A percentile compares a stretch with the other conserved stretches of the same genome.
Evolutionary conservation across 2,888 invertebrate species (phyloP).

Genomic region (Sinohyriopsis cumingii): DNA sequence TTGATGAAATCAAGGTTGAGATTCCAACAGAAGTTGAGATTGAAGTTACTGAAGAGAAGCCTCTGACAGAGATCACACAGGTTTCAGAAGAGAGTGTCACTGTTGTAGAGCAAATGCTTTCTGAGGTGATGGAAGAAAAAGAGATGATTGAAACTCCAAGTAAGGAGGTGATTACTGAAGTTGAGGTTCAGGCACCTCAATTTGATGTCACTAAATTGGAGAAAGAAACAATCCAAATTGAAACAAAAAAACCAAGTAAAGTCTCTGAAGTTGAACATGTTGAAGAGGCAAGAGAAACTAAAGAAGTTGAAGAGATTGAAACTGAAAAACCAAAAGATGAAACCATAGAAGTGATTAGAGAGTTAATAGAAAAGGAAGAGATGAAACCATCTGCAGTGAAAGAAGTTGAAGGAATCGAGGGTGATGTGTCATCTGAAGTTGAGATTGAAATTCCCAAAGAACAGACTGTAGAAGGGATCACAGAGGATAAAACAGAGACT

Average conservation of each 20-base stretch:
- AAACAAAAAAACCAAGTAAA: background rate
- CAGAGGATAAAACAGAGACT: background rate
- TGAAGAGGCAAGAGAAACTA: conserved; percentile 7
- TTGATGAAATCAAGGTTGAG: conserved; percentile 5
- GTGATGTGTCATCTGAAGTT: conserved; percentile 16
- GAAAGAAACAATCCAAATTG: background rate
- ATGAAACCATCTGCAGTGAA: conserved; percentile 27
- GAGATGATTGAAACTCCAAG: background rate
- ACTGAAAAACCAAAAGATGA: conserved; percentile 38
- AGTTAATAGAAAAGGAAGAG: conserved; percentile 28
- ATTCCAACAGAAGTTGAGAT: conserved; percentile 5
- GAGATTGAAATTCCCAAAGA: conserved; percentile 17
- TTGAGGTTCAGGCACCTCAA: background rate
- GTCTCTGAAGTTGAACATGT: background rate
- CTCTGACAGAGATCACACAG: background rate
- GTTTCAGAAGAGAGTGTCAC: background rate
- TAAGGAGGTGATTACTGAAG: background rate
- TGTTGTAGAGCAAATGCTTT: background rate
- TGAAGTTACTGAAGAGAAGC: background rate
- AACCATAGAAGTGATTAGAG: conserved; percentile 28
- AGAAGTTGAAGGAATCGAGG: conserved; percentile 2
- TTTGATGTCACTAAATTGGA: background rate
- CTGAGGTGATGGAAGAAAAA: background rate
- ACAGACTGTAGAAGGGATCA: background rate
- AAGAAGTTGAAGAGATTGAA: conserved; percentile 19